These are phyloP conservation scores for Dendrocincla tyrannina DNA, from an alignment of 2,797 vertebrate genomes.

Conservation along the genomic window DNA sequence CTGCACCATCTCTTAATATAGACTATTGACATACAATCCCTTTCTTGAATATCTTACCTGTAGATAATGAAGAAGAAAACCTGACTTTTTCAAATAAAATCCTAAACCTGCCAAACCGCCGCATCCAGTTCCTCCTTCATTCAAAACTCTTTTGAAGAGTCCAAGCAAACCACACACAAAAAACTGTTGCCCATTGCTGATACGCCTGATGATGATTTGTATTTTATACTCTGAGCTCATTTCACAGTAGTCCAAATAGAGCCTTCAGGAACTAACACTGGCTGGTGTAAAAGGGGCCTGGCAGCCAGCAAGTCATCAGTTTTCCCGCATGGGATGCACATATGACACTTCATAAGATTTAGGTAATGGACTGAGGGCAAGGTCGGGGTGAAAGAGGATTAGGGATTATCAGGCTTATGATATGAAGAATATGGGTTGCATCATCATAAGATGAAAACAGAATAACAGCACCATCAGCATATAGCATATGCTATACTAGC, in stretches of 20 bases:
- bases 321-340: not conserved
- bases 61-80: not conserved
- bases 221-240: not conserved
- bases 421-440: not conserved
- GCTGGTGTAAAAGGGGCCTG: not conserved
- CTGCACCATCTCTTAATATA: not conserved
- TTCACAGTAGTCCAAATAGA: not conserved
- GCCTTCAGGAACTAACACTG: not conserved
- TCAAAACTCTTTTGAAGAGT: not conserved
- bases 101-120: not conserved
- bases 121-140: not conserved
- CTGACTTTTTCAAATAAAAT: not conserved
- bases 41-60: not conserved
- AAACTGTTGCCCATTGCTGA: not conserved
- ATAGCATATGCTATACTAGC: not conserved
- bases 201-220: not conserved
- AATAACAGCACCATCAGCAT: not conserved
- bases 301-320: fast-evolving
- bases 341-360: fast-evolving
- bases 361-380: not conserved
- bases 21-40: not conserved
- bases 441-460: not conserved
- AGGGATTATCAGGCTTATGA: not conserved
- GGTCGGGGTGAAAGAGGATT: not conserved
- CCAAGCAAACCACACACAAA: not conserved